These are phyloP conservation scores for Cuniculus paca DNA, from an alignment of 2,797 vertebrate genomes.

Conservation along the genomic window DNA sequence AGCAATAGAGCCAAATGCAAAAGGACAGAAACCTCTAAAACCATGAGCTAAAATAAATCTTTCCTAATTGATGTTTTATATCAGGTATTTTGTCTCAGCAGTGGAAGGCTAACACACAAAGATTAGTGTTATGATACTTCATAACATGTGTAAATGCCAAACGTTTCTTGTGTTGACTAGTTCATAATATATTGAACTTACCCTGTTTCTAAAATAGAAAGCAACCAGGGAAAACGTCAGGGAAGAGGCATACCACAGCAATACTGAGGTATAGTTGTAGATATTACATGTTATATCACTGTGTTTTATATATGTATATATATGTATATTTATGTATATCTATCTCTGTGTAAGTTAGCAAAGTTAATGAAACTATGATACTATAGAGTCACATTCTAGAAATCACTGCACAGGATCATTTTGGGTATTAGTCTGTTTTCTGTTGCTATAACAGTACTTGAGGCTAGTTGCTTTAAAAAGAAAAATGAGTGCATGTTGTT, in stretches of 20 bases:
- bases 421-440: not conserved
- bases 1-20: not conserved
- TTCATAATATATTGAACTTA: not conserved
- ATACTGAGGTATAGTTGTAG: not conserved
- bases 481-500: not conserved
- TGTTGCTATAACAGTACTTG: not conserved
- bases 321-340: not conserved
- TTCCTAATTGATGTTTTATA: not conserved
- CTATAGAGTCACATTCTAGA: not conserved
- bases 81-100: not conserved
- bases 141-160: not conserved
- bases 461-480: not conserved
- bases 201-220: not conserved
- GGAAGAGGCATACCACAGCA: not conserved
- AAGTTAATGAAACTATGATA: not conserved
- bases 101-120: not conserved
- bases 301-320: not conserved
- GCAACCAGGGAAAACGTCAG: not conserved
- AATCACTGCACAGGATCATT: not conserved
- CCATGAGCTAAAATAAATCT: not conserved
- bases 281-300: not conserved
- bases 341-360: not conserved
- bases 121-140: not conserved
- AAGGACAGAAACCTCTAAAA: not conserved
- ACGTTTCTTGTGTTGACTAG: not conserved